Conservation (phyloP, 2,888 invertebrate species). For the Nesidiocoris tenuis region DNA sequence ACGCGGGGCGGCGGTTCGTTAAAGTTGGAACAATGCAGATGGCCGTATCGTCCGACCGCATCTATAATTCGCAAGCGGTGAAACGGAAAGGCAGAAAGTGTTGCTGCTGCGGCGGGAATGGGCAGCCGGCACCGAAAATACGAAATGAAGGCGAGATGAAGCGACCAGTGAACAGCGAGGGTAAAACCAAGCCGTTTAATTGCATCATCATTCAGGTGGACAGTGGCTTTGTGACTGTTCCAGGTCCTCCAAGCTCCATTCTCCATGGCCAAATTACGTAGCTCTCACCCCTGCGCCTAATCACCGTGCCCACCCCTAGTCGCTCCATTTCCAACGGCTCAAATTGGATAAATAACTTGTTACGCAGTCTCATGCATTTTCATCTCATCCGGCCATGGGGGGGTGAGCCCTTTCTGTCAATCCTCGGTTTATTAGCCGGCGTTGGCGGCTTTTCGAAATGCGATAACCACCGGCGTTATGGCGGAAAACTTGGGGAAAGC, state of each 20-base stretch:
- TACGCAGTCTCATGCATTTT: conserved; percentile 42
- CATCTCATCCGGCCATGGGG: conserved; percentile 8
- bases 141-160: conserved; percentile 36
- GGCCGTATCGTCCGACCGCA: not conserved
- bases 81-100: not conserved
- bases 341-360: conserved; percentile 43
- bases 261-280: conserved; percentile 22
- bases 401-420: not conserved
- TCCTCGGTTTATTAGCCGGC: too few species aligned
- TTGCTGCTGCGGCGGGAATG: not conserved
- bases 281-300: conserved; percentile 22
- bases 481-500: too few species aligned
- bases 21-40: not conserved
- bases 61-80: not conserved
- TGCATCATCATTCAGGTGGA: conserved; percentile 43
- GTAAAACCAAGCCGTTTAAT: conserved; percentile 40
- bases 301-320: conserved; percentile 21
- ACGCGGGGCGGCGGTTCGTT: not conserved
- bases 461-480: too few species aligned
- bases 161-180: not conserved
- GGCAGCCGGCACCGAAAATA: not conserved
- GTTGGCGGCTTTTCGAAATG: too few species aligned
- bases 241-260: not conserved
- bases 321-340: not conserved
- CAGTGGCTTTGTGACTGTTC: conserved; percentile 14